Percentiles rank a stretch among this genome's conserved stretches.
Conservation (phyloP, 2,797 vertebrate species). For the Coregonus suidteri region DNA sequence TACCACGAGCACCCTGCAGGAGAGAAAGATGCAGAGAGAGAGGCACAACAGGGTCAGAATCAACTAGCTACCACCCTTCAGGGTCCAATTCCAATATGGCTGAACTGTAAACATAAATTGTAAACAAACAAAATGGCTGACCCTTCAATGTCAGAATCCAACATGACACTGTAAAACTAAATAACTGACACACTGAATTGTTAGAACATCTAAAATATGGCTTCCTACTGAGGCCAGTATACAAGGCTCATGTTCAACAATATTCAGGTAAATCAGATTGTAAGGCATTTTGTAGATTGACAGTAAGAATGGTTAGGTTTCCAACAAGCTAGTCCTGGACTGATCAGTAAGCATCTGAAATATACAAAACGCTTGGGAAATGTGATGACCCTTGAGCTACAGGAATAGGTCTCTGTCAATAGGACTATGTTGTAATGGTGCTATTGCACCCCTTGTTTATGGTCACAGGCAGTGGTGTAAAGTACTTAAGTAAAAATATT, state of each 20-base stretch:
- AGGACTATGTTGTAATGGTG: background rate
- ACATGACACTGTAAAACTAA: background rate
- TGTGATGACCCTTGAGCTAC: background rate
- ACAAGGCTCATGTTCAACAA: background rate
- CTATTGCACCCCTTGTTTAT: no score
- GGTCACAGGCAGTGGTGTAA: no score
- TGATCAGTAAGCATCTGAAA: background rate
- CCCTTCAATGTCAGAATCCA: conserved; percentile 4
- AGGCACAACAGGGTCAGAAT: background rate
- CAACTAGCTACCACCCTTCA: background rate
- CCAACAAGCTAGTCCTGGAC: background rate
- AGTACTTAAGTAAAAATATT: no score
- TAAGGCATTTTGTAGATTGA: no score
- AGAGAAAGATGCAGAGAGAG: conserved; percentile 29
- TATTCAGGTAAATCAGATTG: background rate
- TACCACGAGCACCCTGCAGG: conserved; percentile 91
- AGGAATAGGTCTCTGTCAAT: conserved; percentile 11
- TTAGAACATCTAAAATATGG: background rate
- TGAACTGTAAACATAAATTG: background rate
- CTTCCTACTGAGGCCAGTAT: background rate
- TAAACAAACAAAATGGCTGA: background rate
- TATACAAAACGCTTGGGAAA: background rate
- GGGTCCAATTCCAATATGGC: background rate
- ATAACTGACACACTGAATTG: background rate
- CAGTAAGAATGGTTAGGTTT: no score